These are phyloP conservation scores for Heliconius melpomene DNA, from an alignment of 1,140 invertebrate genomes.

Conservation along the genomic window DNA sequence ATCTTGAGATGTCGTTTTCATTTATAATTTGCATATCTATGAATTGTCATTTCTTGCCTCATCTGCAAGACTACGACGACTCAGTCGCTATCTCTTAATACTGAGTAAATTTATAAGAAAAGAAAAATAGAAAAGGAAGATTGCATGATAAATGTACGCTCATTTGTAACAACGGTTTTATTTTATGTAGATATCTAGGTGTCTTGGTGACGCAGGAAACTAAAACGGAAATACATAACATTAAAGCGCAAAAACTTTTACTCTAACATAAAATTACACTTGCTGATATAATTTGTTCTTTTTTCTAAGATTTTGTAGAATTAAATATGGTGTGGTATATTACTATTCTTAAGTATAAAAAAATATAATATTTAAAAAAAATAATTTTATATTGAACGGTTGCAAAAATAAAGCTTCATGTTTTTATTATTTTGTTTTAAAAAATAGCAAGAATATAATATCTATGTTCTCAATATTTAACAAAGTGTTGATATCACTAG, in stretches of 20 bases:
- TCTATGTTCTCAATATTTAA: neutral
- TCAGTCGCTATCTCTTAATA: neutral
- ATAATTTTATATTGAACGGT: too few species aligned
- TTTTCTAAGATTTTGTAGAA: neutral
- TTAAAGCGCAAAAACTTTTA: neutral
- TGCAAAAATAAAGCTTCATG: too few species aligned
- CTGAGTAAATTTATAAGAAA: neutral
- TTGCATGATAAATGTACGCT: neutral
- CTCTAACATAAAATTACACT: neutral
- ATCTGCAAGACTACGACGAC: neutral
- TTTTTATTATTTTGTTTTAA: too few species aligned
- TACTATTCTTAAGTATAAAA: too few species aligned
- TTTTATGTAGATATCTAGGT: too few species aligned
- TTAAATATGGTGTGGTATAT: too few species aligned
- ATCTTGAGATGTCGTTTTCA: too few species aligned
- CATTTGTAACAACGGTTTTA: neutral
- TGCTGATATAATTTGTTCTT: neutral
- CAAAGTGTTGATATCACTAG: conserved; percentile 37
- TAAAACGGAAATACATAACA: neutral
- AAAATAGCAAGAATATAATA: too few species aligned
- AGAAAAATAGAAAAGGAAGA: neutral
- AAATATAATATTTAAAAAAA: too few species aligned
- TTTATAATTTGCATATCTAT: too few species aligned
- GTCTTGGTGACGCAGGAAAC: neutral
- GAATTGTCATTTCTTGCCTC: neutral